Evolutionary conservation across 2,113 vertebrate species (phyloP).

Genomic region (Hippocampus mohnikei): DNA sequence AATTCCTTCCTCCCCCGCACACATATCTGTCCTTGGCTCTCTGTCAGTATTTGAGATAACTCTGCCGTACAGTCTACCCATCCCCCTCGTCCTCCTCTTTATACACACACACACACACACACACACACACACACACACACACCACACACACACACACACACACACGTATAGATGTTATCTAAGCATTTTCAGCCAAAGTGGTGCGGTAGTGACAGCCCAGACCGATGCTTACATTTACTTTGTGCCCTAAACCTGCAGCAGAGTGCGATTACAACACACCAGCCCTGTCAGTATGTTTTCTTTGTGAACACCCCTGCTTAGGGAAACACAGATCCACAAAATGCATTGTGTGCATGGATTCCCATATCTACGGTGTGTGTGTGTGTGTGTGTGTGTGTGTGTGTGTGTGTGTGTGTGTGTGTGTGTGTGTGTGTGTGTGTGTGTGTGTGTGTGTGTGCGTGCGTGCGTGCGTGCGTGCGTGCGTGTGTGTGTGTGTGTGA

Average conservation of each 20-base stretch:
- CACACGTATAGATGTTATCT: constrained; percentile 43
- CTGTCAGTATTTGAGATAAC: constrained; percentile 40
- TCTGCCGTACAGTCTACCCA: constrained; percentile 19
- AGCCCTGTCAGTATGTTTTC: constrained; percentile 2
- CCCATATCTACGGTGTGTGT: constrained; percentile 2
- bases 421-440: neutral
- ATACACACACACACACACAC: neutral
- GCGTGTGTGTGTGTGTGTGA: neutral
- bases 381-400: neutral
- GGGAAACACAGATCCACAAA: neutral
- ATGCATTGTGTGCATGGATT: neutral
- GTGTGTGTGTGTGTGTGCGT: neutral
- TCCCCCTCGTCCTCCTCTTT: neutral
- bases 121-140: neutral
- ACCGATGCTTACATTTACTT: constrained; percentile 39
- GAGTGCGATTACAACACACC: constrained; percentile 42
- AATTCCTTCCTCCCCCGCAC: constrained; percentile 5
- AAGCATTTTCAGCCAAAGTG: constrained; percentile 32
- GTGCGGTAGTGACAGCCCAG: constrained; percentile 28
- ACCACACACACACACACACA: neutral
- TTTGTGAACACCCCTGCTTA: neutral
- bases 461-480: no score
- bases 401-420: neutral
- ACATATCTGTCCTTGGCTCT: constrained; percentile 32
- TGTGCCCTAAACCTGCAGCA: constrained; percentile 21